These are phyloP conservation scores for Hexactinellida sp. DNA, from an alignment of 37 sponge, comb jelly and placozoan species.

Conservation along the genomic window DNA sequence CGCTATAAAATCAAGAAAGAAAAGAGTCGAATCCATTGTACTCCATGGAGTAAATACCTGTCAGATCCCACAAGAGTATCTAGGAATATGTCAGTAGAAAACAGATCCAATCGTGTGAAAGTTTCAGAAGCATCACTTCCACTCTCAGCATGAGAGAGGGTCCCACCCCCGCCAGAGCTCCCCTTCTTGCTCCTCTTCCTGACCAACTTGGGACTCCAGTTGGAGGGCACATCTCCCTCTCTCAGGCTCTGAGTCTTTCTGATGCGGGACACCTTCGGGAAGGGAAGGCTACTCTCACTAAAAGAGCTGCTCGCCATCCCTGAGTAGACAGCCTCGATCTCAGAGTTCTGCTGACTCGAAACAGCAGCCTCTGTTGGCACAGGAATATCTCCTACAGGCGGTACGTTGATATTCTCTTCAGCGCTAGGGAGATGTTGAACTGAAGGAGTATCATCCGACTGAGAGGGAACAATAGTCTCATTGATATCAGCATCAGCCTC, in stretches of 20 bases:
- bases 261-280: not conserved
- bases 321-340: not conserved
- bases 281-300: not conserved
- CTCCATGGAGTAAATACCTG: not conserved
- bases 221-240: not conserved
- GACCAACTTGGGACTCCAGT: conserved; percentile 11
- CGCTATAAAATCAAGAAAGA: no score
- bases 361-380: not conserved
- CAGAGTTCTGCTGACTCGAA: not conserved
- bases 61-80: not conserved
- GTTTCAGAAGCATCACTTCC: not conserved
- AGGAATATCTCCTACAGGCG: no score
- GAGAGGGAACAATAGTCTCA: no score
- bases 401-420: no score
- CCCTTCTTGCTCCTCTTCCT: conserved; percentile 13
- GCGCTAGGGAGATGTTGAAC: no score
- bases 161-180: not conserved
- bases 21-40: no score
- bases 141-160: not conserved
- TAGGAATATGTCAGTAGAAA: not conserved
- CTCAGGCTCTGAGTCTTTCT: not conserved
- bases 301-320: not conserved
- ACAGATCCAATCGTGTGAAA: not conserved
- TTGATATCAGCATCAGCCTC: no score
- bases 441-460: no score